Evolutionary conservation across 1,140 invertebrate genomes (phyloP).

Genomic region (Helicoverpa zea): DNA sequence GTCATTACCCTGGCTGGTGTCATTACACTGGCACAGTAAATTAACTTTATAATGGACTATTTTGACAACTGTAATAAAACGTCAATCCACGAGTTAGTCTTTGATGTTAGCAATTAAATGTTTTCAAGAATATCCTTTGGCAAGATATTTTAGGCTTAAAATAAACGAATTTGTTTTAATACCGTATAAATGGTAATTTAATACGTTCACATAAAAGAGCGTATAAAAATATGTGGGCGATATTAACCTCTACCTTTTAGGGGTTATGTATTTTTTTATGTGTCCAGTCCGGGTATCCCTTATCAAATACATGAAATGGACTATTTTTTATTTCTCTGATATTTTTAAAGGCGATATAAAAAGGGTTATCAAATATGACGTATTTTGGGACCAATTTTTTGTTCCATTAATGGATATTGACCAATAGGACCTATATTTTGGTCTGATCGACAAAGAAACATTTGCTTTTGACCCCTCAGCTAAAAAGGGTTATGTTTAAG

Average conservation of each 20-base stretch:
- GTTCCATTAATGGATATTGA: too few relatives aligned
- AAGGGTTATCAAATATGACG: neutral
- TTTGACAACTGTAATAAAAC: constrained; percentile 46
- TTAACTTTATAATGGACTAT: constrained; percentile 47
- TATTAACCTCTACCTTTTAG: neutral
- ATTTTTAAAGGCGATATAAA: neutral
- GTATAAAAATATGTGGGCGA: neutral
- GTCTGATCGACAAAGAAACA: too few relatives aligned
- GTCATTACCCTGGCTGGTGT: neutral
- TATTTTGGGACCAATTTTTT: too few relatives aligned
- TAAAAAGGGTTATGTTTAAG: too few relatives aligned
- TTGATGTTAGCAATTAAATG: constrained; percentile 39
- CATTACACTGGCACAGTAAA: constrained; percentile 36
- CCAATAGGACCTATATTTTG: too few relatives aligned
- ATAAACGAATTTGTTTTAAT: neutral
- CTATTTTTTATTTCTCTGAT: neutral
- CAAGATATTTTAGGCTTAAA: neutral
- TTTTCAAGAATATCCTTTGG: neutral
- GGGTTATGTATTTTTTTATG: neutral
- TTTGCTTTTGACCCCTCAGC: too few relatives aligned
- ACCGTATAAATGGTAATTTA: neutral
- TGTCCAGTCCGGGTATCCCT: neutral
- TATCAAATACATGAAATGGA: constrained; percentile 1
- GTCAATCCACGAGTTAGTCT: constrained; percentile 11
- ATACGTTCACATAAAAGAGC: neutral